Percentiles rank a stretch among this genome's conserved stretches.
These are phyloP conservation scores for Andrena hattorfiana DNA, from an alignment of 2,888 invertebrate species.

Conservation along the genomic window DNA sequence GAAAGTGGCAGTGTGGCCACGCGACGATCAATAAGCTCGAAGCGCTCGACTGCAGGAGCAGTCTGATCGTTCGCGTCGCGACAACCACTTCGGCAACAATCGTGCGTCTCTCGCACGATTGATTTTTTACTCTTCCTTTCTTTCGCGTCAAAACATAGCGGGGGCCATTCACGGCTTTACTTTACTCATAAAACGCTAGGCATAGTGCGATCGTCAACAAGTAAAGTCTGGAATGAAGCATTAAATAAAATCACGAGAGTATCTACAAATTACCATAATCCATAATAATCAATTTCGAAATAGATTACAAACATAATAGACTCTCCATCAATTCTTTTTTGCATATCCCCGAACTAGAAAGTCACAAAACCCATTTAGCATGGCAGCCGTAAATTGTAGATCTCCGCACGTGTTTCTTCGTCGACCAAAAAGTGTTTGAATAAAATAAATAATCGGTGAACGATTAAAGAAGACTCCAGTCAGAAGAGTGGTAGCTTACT, in stretches of 20 bases:
- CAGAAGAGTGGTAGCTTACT: neutral
- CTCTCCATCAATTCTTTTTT: neutral
- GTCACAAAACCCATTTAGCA: neutral
- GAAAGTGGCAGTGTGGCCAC: conserved; percentile 14
- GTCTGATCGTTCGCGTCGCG: conserved; percentile 17
- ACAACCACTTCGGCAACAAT: conserved; percentile 26
- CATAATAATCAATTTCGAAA: neutral
- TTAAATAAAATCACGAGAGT: neutral
- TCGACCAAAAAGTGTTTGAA: neutral
- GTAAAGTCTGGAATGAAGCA: neutral
- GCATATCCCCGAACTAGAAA: conserved; percentile 12
- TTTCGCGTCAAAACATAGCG: neutral
- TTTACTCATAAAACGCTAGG: neutral
- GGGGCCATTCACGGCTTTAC: no score
- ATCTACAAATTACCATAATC: neutral
- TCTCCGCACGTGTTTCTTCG: neutral
- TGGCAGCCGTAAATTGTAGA: neutral
- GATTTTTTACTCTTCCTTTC: neutral
- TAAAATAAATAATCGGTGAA: neutral
- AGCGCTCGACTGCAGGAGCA: conserved; percentile 9
- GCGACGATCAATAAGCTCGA: conserved; percentile 45
- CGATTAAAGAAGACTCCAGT: neutral
- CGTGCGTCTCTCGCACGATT: neutral
- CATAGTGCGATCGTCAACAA: neutral
- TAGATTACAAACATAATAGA: neutral